Evolutionary conservation across 2,888 invertebrate genomes (phyloP).

Genomic region (Synanthedon andrenaeformis): DNA sequence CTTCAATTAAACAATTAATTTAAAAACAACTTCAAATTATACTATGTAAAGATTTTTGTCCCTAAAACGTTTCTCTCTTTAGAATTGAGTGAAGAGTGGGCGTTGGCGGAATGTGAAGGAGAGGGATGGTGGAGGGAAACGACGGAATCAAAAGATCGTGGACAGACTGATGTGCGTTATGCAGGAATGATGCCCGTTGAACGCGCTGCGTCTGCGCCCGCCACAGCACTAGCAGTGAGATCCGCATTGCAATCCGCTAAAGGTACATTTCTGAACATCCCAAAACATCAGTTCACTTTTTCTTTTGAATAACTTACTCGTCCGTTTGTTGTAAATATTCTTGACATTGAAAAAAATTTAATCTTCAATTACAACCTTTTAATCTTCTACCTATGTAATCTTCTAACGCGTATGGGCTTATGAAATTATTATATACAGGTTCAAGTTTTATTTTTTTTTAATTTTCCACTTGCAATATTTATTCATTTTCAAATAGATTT

Average conservation of each 20-base stretch:
- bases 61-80: constrained; percentile 6
- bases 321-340: too few relatives aligned
- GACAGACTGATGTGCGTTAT: constrained; percentile 80
- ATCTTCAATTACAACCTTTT: too few relatives aligned
- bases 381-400: too few relatives aligned
- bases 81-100: constrained; percentile 78
- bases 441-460: too few relatives aligned
- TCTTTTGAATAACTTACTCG: not conserved
- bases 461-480: too few relatives aligned
- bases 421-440: too few relatives aligned
- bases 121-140: constrained; percentile 65
- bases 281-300: not conserved
- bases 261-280: constrained; percentile 25
- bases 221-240: constrained; percentile 85
- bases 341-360: too few relatives aligned
- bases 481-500: too few relatives aligned
- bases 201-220: constrained; percentile 78
- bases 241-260: constrained; percentile 78
- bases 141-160: constrained; percentile 59
- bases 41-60: too few relatives aligned
- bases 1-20: too few relatives aligned
- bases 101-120: constrained; percentile 72
- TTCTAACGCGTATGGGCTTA: too few relatives aligned
- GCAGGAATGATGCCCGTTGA: constrained; percentile 83
- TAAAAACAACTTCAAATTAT: too few relatives aligned